A percentile compares a stretch with the other conserved stretches of the same genome.
phyloP scores from a whole-genome alignment of 30 jellyfish, hydroid and myxozoan species.

The Hydractinia symbiolongicarpus region DNA sequence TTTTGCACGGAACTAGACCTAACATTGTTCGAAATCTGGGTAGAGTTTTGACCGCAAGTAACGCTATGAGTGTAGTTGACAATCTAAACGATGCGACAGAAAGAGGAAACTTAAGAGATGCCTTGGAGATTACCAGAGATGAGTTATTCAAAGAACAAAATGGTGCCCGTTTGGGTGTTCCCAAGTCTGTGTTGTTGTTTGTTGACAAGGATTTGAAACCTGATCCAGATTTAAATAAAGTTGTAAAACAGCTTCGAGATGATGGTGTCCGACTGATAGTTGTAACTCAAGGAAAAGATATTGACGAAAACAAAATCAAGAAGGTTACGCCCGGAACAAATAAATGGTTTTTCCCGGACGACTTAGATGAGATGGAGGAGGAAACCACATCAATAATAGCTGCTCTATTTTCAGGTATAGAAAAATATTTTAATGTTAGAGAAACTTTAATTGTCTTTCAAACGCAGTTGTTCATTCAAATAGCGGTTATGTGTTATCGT shows the following conservation, averaged over 20 bases:
- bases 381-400: conserved; percentile 36
- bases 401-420: conserved; percentile 53
- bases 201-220: background rate
- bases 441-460: no score
- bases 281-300: conserved; percentile 34
- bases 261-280: conserved; percentile 38
- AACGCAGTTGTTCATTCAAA: no score
- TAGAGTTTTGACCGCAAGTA: conserved; percentile 4
- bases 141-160: conserved; percentile 49
- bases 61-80: background rate
- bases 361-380: conserved; percentile 29
- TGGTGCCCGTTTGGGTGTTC: conserved; percentile 63
- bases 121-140: conserved; percentile 58
- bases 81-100: background rate
- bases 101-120: conserved; percentile 21
- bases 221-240: background rate
- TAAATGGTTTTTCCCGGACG: conserved; percentile 51
- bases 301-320: conserved; percentile 17
- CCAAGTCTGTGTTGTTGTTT: conserved; percentile 54
- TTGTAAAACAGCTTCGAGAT: background rate
- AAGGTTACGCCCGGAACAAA: conserved; percentile 25
- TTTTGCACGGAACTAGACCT: conserved; percentile 38
- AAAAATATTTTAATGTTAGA: no score
- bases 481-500: no score
- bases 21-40: conserved; percentile 34